phyloP scores from a whole-genome alignment of 2,113 vertebrate genomes.

The Tor tambroides region DNA sequence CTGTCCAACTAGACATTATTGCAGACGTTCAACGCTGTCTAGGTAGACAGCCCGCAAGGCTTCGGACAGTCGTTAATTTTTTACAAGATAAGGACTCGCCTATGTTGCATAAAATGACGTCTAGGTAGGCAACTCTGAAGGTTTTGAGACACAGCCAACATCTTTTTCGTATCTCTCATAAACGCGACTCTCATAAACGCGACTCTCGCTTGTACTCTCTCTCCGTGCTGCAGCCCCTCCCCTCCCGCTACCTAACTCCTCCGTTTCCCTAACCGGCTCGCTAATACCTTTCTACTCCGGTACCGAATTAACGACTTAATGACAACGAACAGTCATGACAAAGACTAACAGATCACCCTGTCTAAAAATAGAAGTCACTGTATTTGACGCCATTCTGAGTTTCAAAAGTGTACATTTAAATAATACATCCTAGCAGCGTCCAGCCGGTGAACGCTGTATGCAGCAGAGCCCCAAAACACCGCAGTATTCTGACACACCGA shows the following conservation, averaged over 20 bases:
- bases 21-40: neutral
- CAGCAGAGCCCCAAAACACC: conserved; percentile 40
- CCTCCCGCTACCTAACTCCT: conserved; percentile 56
- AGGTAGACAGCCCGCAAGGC: too few relatives aligned
- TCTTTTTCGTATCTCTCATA: conserved; percentile 65
- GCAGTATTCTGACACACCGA: conserved; percentile 37
- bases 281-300: conserved; percentile 9
- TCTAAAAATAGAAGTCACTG: neutral
- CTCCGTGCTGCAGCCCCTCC: conserved; percentile 78
- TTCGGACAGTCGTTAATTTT: neutral
- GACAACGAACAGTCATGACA: conserved; percentile 1
- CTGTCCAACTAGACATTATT: neutral
- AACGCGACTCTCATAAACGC: conserved; percentile 63
- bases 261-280: conserved; percentile 57
- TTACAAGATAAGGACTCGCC: neutral
- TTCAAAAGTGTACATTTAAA: neutral
- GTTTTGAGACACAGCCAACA: conserved; percentile 58
- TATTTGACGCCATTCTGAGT: neutral
- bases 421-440: neutral
- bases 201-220: conserved; percentile 68
- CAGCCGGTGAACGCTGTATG: conserved; percentile 8
- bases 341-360: neutral
- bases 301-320: conserved; percentile 27
- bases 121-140: neutral
- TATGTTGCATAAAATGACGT: neutral